Base-by-base conservation (phyloP, 2,888 invertebrate species). In the Acanthoscelides obtectus region DNA sequence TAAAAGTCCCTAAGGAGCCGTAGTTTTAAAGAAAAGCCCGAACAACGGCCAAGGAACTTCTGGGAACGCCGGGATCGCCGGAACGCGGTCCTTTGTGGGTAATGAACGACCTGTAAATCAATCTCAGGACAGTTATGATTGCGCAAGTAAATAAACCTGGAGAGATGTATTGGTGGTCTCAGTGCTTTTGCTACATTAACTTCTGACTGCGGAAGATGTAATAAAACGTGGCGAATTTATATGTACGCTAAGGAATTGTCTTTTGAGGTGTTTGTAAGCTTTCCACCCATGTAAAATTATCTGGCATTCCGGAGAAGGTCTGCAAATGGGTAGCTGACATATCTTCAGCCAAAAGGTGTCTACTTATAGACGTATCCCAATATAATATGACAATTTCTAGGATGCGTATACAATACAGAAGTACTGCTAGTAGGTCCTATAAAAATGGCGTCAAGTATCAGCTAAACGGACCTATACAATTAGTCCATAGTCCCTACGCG, bases 61-160 rank as follows among this genome's bases (percentile, higher is more conserved):
- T 20, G 22, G 17, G 66, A 20, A 66, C 5, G 66, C 22, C 20
- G 8, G 21, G 12, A 3, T 66, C 22, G 4, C 19, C 63, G 12
- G 63, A n/a, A n/a, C 66, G 22, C 5, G 66, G 21, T 66, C 22
- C 66, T 66, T 20, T 12, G 66, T 66, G 66, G n/a, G 64, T 22
- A 22, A 64, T 69, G 64, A 69, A 69, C 64, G 69, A 69, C 27
- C 88, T 91, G 71, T 69, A 76, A 66, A 66, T 66, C 66, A 66
- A 66, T 66, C 66, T 66, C 45, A 1, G 19, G 20, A 66, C 66
- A 66, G 22, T 66, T 66, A 66, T 66, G 66, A 66, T 6, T 22
- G 21, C 21, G 12, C 21, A 20, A 66, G 22, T 66, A 66, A 66
- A 66, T 22, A 66, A 66, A 66, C 4, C 20, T 21, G 66, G 66